These are phyloP conservation scores for Tigriopus californicus DNA, from an alignment of 2,888 invertebrate genomes.

Conservation along the genomic window DNA sequence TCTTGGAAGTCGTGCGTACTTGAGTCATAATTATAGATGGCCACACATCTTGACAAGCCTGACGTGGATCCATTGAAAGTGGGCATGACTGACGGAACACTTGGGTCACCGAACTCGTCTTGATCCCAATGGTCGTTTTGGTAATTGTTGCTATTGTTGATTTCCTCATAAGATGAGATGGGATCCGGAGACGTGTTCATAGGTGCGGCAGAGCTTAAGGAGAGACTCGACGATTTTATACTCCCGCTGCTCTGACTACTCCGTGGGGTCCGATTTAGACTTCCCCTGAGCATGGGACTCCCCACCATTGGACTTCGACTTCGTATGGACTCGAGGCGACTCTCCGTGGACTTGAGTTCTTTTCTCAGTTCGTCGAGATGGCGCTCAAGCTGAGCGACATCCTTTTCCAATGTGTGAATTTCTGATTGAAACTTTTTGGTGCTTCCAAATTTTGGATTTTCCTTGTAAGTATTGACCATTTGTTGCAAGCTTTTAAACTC, in stretches of 20 bases:
- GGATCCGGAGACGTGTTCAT: conserved; percentile 6
- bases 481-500: neutral
- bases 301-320: neutral
- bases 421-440: neutral
- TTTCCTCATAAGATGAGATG: neutral
- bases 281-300: neutral
- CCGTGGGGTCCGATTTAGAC: too few relatives aligned
- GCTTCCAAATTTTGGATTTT: neutral
- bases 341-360: neutral
- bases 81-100: neutral
- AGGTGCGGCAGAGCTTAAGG: neutral
- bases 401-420: neutral
- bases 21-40: neutral
- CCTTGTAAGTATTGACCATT: conserved; percentile 3
- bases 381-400: neutral
- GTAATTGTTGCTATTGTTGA: neutral
- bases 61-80: neutral
- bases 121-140: too few relatives aligned
- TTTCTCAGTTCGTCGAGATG: neutral
- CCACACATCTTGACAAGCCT: neutral
- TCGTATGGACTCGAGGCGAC: neutral
- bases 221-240: neutral
- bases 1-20: neutral
- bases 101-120: neutral
- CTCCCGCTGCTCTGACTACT: conserved; percentile 6